Evolutionary conservation across 2,113 vertebrate genomes (phyloP).

Genomic region (Cheilinus undulatus): DNA sequence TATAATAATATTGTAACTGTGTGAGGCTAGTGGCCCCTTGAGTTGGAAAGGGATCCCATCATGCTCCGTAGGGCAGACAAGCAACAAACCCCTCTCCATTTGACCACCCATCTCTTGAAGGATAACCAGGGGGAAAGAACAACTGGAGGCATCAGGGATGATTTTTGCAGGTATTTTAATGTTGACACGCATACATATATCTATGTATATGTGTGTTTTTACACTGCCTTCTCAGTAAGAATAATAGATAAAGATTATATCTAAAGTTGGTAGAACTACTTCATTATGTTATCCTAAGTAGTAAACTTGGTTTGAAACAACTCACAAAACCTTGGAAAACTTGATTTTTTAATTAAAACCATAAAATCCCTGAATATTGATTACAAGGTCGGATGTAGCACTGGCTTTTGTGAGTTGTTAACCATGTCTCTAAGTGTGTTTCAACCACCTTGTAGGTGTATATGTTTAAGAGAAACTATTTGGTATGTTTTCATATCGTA

Average conservation of each 20-base stretch:
- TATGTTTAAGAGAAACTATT: constrained; percentile 66
- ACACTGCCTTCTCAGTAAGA: constrained; percentile 88
- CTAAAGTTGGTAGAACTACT: constrained; percentile 58
- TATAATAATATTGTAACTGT: constrained; percentile 50
- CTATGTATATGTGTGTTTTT: constrained; percentile 89
- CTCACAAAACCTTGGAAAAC: constrained; percentile 73
- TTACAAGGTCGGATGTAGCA: constrained; percentile 40
- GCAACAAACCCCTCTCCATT: constrained; percentile 81
- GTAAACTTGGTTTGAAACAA: constrained; percentile 68
- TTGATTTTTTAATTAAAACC: constrained; percentile 23
- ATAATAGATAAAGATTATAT: constrained; percentile 63
- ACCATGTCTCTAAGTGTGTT: constrained; percentile 68
- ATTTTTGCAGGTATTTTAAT: constrained; percentile 88
- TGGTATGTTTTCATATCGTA: constrained; percentile 66
- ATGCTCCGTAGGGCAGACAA: constrained; percentile 79
- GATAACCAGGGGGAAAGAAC: constrained; percentile 87
- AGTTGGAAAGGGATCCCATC: constrained; percentile 76
- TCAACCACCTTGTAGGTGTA: constrained; percentile 69
- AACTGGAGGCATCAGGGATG: constrained; percentile 86
- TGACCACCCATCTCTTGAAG: constrained; percentile 84
- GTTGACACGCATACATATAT: constrained; percentile 88
- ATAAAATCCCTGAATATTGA: constrained; percentile 20
- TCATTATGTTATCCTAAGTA: constrained; percentile 57
- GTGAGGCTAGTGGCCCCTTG: constrained; percentile 76
- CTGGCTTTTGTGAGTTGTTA: constrained; percentile 80